Conservation (phyloP, 2,888 invertebrate genomes). For the Drosophila helvetica region DNA sequence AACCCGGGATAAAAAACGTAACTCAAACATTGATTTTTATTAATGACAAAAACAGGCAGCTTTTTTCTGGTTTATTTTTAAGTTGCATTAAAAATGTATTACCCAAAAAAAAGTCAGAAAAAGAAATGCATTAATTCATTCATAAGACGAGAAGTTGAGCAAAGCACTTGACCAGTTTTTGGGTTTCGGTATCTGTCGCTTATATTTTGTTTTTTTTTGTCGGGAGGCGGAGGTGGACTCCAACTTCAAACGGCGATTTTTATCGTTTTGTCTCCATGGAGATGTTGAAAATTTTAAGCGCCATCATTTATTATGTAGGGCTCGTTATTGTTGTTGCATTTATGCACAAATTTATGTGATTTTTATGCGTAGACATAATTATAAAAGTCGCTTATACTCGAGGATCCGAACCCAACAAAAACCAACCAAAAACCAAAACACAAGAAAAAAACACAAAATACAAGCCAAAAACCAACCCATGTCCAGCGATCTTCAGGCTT, state of each 20-base stretch:
- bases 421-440: slow-evolving; percentile 7
- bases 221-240: slow-evolving; percentile 14
- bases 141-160: slow-evolving; percentile 54
- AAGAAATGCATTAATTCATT: slow-evolving; percentile 71
- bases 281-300: slow-evolving; percentile 81
- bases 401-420: slow-evolving; percentile 44
- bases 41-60: slow-evolving; percentile 65
- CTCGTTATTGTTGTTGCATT: slow-evolving; percentile 67
- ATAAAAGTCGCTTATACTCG: slow-evolving; percentile 64
- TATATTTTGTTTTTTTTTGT: slow-evolving; percentile 44
- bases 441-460: slow-evolving; percentile 3
- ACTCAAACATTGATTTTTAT: slow-evolving; percentile 56
- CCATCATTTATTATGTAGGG: slow-evolving; percentile 82
- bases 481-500: slow-evolving; percentile 48
- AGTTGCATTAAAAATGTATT: slow-evolving; percentile 60
- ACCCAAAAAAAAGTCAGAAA: slow-evolving; percentile 21
- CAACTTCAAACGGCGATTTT: slow-evolving; percentile 63
- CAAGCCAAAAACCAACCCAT: slow-evolving; percentile 29
- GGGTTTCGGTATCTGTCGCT: slow-evolving; percentile 3
- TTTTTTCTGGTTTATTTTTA: slow-evolving; percentile 43
- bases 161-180: slow-evolving; percentile 63
- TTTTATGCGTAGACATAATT: slow-evolving; percentile 83
- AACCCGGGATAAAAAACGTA: slow-evolving; percentile 22
- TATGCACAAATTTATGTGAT: slow-evolving; percentile 83
- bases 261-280: slow-evolving; percentile 71